Conservation (phyloP, 2,113 vertebrate species). For the Ceyx cyanopectus region DNA sequence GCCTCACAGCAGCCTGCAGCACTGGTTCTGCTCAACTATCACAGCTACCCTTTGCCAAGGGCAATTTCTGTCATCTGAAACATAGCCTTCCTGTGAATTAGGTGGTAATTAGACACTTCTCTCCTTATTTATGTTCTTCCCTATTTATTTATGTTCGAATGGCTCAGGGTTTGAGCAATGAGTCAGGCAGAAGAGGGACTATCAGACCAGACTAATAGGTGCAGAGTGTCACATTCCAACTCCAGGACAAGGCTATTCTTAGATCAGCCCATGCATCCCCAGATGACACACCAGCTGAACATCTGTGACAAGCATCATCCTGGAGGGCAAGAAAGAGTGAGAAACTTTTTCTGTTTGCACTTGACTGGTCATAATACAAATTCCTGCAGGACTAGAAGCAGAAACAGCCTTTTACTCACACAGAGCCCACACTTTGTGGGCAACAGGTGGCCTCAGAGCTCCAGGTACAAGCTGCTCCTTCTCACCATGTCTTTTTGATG, state of each 20-base stretch:
- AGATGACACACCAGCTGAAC: rapidly evolving
- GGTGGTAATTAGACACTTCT: not conserved
- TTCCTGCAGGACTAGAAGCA: not conserved
- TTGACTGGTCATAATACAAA: not conserved
- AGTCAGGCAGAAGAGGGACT: not conserved
- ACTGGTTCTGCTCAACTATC: not conserved
- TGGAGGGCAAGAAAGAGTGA: not conserved
- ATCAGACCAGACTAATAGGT: rapidly evolving
- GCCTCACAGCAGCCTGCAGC: not conserved
- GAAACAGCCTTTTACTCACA: not conserved
- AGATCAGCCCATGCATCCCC: not conserved
- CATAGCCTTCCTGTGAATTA: not conserved
- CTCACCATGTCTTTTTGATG: not conserved
- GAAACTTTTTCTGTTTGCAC: not conserved
- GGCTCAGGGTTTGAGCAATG: not conserved
- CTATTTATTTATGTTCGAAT: not conserved
- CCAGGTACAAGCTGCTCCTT: not conserved
- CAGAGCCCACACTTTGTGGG: not conserved
- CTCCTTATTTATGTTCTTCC: not conserved
- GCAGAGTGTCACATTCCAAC: not conserved
- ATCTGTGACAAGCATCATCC: not conserved
- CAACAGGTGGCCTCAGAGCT: not conserved
- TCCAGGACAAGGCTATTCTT: not conserved
- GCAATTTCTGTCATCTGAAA: not conserved
- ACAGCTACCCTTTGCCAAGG: not conserved